Percentiles rank a stretch among this genome's conserved stretches.
These are phyloP conservation scores for Lithobates pipiens DNA, from an alignment of 2,797 vertebrate genomes.

Conservation along the genomic window DNA sequence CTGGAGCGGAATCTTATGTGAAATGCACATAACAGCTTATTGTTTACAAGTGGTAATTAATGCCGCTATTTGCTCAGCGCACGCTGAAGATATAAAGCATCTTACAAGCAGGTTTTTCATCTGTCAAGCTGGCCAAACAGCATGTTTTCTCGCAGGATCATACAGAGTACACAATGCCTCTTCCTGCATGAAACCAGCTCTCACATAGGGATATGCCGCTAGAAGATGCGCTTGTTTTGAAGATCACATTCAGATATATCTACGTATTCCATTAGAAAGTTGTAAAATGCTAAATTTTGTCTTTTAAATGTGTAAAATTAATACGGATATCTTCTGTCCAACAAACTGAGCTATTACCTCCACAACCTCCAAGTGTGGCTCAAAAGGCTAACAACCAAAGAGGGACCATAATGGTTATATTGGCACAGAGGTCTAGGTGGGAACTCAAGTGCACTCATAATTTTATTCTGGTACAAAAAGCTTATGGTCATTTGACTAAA, in stretches of 20 bases:
- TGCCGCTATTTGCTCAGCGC: conserved; percentile 21
- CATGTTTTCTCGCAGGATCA: conserved; percentile 15
- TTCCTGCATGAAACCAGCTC: conserved; percentile 8
- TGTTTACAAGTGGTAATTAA: conserved; percentile 22
- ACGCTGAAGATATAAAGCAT: not conserved
- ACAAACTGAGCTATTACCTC: too few relatives aligned
- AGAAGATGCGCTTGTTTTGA: not conserved
- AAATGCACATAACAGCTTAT: not conserved
- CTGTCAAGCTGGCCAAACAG: conserved; percentile 58
- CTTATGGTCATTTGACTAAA: too few relatives aligned
- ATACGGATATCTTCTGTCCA: too few relatives aligned
- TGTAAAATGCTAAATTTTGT: not conserved
- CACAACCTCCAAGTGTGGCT: too few relatives aligned
- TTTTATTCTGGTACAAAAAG: too few relatives aligned
- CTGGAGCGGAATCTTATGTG: not conserved
- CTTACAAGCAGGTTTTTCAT: conserved; percentile 30
- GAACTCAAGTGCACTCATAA: too few relatives aligned
- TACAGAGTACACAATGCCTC: not conserved
- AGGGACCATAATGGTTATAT: too few relatives aligned
- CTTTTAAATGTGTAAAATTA: too few relatives aligned
- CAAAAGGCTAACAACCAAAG: too few relatives aligned
- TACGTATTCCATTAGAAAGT: too few relatives aligned
- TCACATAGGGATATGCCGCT: not conserved
- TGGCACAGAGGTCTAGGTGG: too few relatives aligned
- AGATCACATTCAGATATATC: not conserved